Conservation (phyloP, 1,140 invertebrate species). For the roundworm (Caenorhabditis elegans) region DNA sequence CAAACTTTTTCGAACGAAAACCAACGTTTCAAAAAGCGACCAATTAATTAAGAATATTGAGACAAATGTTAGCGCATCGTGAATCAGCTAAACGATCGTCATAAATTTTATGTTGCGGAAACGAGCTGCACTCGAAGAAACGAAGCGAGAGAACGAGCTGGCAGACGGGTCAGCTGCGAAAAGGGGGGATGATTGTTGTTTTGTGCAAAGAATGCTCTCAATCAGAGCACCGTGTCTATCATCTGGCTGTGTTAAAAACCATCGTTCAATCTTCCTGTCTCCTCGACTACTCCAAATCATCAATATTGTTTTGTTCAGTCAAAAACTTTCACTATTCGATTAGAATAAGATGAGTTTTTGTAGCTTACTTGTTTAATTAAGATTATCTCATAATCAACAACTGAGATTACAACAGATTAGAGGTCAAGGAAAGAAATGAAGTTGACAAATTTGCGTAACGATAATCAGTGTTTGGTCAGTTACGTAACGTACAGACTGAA, state of each 20-base stretch:
- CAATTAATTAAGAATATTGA: not conserved
- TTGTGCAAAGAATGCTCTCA: not conserved
- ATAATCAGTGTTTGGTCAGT: constrained; percentile 10
- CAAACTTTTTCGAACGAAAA: not conserved
- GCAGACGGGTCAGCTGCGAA: constrained; percentile 10
- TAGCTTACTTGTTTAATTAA: no score
- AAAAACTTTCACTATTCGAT: not conserved
- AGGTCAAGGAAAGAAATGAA: not conserved
- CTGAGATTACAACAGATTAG: not conserved
- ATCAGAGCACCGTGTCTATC: constrained; percentile 1
- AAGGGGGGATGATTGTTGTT: not conserved
- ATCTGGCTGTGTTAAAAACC: constrained; percentile 25
- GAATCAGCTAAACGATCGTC: constrained; percentile 3
- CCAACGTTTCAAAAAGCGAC: not conserved
- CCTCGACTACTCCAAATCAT: not conserved
- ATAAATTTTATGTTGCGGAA: constrained; percentile 11
- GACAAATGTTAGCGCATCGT: not conserved
- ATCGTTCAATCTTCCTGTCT: constrained; percentile 25
- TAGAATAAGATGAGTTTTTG: no score
- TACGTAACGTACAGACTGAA: constrained; percentile 2
- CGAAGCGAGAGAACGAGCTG: constrained; percentile 8
- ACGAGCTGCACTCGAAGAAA: not conserved
- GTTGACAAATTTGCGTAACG: constrained; percentile 27
- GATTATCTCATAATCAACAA: no score
- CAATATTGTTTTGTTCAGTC: not conserved